Percentiles rank a stretch among this genome's conserved stretches.
Evolutionary conservation across 2,113 vertebrate genomes (phyloP).

Genomic region (Elephantulus edwardii): DNA sequence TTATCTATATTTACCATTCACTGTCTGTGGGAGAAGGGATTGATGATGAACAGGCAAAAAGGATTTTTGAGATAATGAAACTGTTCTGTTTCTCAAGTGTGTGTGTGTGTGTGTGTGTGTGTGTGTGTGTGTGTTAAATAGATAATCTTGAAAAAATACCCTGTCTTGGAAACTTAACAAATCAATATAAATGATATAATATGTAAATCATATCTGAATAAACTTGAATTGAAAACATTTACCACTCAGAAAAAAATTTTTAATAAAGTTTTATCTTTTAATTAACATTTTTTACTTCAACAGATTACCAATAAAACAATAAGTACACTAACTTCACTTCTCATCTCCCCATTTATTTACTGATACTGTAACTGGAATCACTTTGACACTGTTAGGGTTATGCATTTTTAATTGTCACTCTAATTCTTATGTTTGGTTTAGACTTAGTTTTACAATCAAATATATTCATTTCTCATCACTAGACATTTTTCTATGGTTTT

Average conservation of each 20-base stretch:
- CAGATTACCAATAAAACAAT: not conserved
- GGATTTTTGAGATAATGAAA: not conserved
- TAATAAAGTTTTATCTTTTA: not conserved
- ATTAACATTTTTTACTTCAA: not conserved
- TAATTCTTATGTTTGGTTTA: not conserved
- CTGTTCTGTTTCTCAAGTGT: not conserved
- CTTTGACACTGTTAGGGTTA: not conserved
- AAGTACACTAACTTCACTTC: not conserved
- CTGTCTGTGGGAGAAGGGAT: not conserved
- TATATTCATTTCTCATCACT: not conserved
- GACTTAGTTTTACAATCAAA: not conserved
- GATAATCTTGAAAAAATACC: not conserved
- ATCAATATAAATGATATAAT: not conserved
- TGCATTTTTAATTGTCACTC: not conserved
- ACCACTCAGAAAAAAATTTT: not conserved
- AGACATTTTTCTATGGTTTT: not conserved
- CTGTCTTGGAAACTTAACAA: not conserved
- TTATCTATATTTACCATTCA: not conserved
- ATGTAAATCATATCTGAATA: not conserved
- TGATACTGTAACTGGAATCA: not conserved
- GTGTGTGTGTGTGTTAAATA: too few relatives aligned
- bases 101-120: too few relatives aligned
- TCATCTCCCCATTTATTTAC: not conserved
- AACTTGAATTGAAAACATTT: not conserved
- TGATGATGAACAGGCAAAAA: not conserved